phyloP scores from a whole-genome alignment of 2,797 vertebrate species.

The Gobionotothen gibberifrons region DNA sequence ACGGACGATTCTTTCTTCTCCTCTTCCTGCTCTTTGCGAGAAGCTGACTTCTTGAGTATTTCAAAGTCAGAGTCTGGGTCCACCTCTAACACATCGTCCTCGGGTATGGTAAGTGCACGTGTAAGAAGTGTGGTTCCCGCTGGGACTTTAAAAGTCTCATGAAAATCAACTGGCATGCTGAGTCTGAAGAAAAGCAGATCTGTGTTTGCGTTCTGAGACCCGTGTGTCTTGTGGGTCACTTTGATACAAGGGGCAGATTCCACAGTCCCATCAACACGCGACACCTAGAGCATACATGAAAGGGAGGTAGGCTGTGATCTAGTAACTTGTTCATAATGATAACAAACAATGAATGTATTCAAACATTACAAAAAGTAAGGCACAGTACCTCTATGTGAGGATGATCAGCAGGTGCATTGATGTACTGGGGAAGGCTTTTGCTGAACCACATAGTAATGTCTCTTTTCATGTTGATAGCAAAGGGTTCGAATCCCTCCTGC shows the following conservation, averaged over 20 bases:
- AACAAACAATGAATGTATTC: neutral
- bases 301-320: neutral
- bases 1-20: conserved; percentile 85
- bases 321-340: neutral
- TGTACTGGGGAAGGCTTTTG: conserved; percentile 94
- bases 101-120: conserved; percentile 87
- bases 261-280: conserved; percentile 92
- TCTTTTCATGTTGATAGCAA: conserved; percentile 95
- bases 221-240: conserved; percentile 89
- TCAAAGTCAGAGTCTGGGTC: conserved; percentile 94
- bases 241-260: conserved; percentile 92
- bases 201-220: conserved; percentile 91
- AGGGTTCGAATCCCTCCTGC: conserved; percentile 96
- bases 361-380: neutral
- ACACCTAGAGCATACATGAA: conserved; percentile 77
- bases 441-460: conserved; percentile 97
- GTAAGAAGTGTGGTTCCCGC: conserved; percentile 91
- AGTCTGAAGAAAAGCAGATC: conserved; percentile 92
- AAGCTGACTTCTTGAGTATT: conserved; percentile 90
- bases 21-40: conserved; percentile 88
- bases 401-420: conserved; percentile 86
- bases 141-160: conserved; percentile 90
- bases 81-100: conserved; percentile 88
- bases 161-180: conserved; percentile 94
- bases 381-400: conserved; percentile 89